phyloP scores from a whole-genome alignment of 2,888 invertebrate species.

The Lepeophtheirus nordmannii region DNA sequence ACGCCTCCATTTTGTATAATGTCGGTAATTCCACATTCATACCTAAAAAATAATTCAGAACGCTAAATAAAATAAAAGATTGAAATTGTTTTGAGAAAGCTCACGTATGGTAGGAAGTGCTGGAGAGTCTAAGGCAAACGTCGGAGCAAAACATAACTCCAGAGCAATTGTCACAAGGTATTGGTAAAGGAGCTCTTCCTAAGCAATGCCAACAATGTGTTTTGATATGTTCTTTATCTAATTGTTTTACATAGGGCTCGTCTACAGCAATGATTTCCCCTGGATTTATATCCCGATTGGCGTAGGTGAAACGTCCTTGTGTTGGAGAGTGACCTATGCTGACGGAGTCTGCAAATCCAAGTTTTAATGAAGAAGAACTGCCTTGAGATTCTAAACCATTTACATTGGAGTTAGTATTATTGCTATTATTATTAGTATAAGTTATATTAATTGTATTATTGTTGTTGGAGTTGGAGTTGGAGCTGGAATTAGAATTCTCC shows the following conservation, averaged over 20 bases:
- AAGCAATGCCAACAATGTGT: constrained; percentile 14
- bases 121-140: not conserved
- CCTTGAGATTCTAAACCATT: not conserved
- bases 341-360: constrained; percentile 10
- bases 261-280: constrained; percentile 16
- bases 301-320: constrained; percentile 7
- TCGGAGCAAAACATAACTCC: constrained; percentile 17
- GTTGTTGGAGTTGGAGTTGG: not conserved
- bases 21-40: constrained; percentile 17
- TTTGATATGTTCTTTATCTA: constrained; percentile 16
- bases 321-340: not conserved
- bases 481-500: not conserved
- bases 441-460: not conserved
- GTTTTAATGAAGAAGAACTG: not conserved
- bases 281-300: constrained; percentile 15
- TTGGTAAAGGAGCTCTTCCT: not conserved
- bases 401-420: not conserved
- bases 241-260: constrained; percentile 9
- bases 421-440: not conserved
- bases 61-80: not conserved
- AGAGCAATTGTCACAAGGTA: constrained; percentile 16
- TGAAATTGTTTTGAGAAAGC: not conserved
- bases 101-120: constrained; percentile 17
- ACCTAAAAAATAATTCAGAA: constrained; percentile 5
- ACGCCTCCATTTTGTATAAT: constrained; percentile 12